Evolutionary conservation across 2,888 invertebrate species (phyloP).

Genomic region (Anodontia alba): DNA sequence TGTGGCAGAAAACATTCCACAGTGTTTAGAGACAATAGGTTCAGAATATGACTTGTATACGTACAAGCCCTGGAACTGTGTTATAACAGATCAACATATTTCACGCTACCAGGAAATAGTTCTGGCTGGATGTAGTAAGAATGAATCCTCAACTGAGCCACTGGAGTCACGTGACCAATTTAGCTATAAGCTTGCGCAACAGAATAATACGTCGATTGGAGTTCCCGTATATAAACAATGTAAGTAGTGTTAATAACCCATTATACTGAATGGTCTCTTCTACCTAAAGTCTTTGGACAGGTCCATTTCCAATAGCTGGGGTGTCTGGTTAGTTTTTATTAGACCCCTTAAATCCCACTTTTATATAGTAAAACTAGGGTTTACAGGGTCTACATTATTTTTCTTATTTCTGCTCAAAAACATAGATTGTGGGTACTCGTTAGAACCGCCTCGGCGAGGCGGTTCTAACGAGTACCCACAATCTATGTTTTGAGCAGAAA

Average conservation of each 20-base stretch:
- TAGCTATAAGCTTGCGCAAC: background rate
- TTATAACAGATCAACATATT: background rate
- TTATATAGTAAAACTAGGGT: too few species aligned
- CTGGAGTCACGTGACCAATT: background rate
- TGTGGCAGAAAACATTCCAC: conserved; percentile 11
- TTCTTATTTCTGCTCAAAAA: too few species aligned
- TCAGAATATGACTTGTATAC: background rate
- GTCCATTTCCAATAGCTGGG: too few species aligned
- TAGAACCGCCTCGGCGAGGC: too few species aligned
- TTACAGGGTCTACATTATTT: too few species aligned
- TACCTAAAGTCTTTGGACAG: too few species aligned
- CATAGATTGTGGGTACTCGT: too few species aligned
- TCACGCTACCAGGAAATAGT: background rate
- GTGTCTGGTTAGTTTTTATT: too few species aligned
- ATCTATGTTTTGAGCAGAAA: too few species aligned
- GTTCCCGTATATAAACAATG: background rate
- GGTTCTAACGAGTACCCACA: too few species aligned
- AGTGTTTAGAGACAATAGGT: background rate
- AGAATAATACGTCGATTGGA: background rate
- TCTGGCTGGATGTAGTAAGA: background rate
- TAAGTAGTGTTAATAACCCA: background rate
- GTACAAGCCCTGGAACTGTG: background rate
- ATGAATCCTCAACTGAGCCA: background rate
- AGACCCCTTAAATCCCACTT: too few species aligned
- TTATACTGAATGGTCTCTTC: too few species aligned